Evolutionary conservation across 2,797 vertebrate species (phyloP), one percentile per base, ranked within the genome.

Genomic region (Pseudochromis fuscus): DNA sequence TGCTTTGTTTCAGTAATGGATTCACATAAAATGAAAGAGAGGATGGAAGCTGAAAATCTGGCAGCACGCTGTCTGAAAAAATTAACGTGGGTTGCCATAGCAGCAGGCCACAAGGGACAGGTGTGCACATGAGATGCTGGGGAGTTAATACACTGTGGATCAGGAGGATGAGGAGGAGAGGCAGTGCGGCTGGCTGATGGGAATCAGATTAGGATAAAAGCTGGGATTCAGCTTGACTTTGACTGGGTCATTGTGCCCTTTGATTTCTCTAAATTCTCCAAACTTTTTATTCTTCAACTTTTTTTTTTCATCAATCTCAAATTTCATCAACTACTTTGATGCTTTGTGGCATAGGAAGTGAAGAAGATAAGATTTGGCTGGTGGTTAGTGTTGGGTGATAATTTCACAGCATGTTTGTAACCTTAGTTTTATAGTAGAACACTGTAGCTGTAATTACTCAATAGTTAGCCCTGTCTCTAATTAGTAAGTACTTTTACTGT

Each of bases 1-100:
- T 64, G 72, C 89, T 92, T 89, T 91, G 86, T 93, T 87, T 79
- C 67, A 67, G 59, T 90, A 91, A 90, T 89, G 81, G 87, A 86
- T 93, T 88, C 79, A 42, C 83, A 77, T 79, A 62, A 89, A 87
- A 86, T 86, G 73, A 90, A 89, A 89, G 81, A 72, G 57, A 84
- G 82, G 84, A 77, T 82, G 67, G 82, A 82, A 82, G 84, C 86
- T 69, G 71, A 61, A 86, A 89, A 85, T 87, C 84, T 81, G 82
- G 82, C 77, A 77, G 60, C 76, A 61, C 25, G 72, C 75, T 72
- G 73, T 76, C 84, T 76, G 76, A 66, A 69, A 71, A 83, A 84
- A 89, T 79, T 61, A 71, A 81, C 78, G 85, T 67, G 63, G 61
- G 91, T 92, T 92, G 79, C 88, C 84, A 91, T 92, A 79, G 89